These are phyloP conservation scores for Sebastes dallii DNA, from an alignment of 2,797 vertebrate genomes.

Conservation along the genomic window DNA sequence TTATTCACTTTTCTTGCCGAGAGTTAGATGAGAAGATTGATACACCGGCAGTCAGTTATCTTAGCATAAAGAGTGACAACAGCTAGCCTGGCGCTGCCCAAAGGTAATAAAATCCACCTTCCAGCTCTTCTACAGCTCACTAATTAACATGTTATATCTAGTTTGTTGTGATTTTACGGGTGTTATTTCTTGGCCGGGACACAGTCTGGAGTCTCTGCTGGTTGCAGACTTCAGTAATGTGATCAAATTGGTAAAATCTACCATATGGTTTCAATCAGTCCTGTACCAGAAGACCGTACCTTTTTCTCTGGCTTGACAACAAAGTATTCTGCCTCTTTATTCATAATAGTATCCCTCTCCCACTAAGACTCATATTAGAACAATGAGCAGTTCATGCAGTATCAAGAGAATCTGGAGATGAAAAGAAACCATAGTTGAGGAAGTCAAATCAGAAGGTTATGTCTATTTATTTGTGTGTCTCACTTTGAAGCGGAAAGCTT, in stretches of 20 bases:
- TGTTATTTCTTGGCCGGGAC: not conserved
- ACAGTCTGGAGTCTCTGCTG: not conserved
- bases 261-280: not conserved
- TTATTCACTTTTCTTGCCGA: not conserved
- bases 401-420: constrained; percentile 36
- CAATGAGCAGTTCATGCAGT: constrained; percentile 10
- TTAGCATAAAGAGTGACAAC: not conserved
- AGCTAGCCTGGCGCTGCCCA: no score
- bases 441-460: constrained; percentile 46
- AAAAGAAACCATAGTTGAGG: constrained; percentile 43
- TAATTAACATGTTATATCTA: not conserved
- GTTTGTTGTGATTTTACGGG: not conserved
- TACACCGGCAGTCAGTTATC: not conserved
- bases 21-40: not conserved
- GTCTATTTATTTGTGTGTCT: constrained; percentile 38
- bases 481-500: constrained; percentile 51
- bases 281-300: not conserved
- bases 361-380: constrained; percentile 2
- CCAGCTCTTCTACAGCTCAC: not conserved
- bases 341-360: not conserved
- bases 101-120: not conserved
- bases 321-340: not conserved
- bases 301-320: not conserved
- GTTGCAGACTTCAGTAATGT: not conserved
- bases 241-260: not conserved